These are phyloP conservation scores for Phocoena sinus DNA, from an alignment of 2,113 vertebrate genomes.

Conservation along the genomic window DNA sequence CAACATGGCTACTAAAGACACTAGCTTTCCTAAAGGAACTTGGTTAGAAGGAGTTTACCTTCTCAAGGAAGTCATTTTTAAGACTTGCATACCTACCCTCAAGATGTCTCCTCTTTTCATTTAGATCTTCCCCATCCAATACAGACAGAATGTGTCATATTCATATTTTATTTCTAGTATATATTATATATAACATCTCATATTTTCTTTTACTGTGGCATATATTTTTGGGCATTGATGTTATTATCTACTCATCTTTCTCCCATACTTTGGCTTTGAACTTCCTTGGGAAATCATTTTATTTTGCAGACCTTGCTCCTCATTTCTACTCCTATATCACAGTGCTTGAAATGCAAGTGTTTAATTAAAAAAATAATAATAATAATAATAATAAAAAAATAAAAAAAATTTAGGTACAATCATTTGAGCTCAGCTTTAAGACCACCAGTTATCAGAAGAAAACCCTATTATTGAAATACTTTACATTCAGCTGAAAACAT, in stretches of 20 bases:
- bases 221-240: not conserved
- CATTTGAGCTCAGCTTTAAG: not conserved
- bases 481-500: not conserved
- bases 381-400: too few relatives aligned
- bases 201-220: not conserved
- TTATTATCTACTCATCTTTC: not conserved
- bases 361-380: too few relatives aligned
- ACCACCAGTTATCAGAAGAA: not conserved
- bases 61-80: not conserved
- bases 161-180: not conserved
- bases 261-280: not conserved
- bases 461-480: not conserved
- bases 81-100: not conserved
- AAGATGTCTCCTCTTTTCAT: not conserved
- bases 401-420: not conserved
- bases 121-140: not conserved
- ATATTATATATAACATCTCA: not conserved
- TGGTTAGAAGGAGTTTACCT: not conserved
- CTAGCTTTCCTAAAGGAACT: not conserved
- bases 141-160: not conserved
- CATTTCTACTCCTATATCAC: not conserved
- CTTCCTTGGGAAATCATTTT: not conserved
- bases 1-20: not conserved
- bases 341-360: not conserved
- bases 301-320: not conserved